Percentiles rank a stretch among this genome's conserved stretches.
phyloP scores from a whole-genome alignment of 1,140 invertebrate species.

The Thrips palmi region DNA sequence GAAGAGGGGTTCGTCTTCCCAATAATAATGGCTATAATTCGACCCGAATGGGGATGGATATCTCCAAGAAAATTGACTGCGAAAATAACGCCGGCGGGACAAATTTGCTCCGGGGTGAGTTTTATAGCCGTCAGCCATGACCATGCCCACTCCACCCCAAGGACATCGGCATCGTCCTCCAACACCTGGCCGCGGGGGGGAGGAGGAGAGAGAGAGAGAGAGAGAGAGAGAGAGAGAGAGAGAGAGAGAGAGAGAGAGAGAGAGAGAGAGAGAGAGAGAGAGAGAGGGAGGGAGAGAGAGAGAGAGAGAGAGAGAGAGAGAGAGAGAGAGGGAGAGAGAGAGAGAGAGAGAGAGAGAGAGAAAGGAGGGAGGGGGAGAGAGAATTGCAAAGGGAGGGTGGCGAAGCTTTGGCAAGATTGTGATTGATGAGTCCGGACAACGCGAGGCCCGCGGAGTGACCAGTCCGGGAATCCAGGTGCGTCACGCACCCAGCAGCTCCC shows the following conservation, averaged over 20 bases:
- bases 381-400: conserved; percentile 1
- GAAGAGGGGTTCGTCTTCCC: no score
- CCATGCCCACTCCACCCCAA: no score
- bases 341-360: conserved; percentile 2
- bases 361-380: background rate
- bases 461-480: no score
- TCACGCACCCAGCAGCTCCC: no score
- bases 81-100: no score
- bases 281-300: conserved; percentile 4
- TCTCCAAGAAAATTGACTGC: no score
- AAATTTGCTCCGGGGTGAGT: no score
- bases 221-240: conserved; percentile 5
- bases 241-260: conserved; percentile 7
- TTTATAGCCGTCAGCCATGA: no score
- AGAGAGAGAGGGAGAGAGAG: background rate
- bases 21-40: no score
- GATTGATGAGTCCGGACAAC: background rate
- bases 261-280: conserved; percentile 6
- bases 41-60: no score
- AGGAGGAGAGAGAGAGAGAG: no score
- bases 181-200: background rate
- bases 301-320: conserved; percentile 1
- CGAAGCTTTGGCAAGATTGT: background rate
- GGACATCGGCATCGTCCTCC: background rate
- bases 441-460: no score